Conservation (phyloP, 2,888 invertebrate species). For the Thereva nobilitata region DNA sequence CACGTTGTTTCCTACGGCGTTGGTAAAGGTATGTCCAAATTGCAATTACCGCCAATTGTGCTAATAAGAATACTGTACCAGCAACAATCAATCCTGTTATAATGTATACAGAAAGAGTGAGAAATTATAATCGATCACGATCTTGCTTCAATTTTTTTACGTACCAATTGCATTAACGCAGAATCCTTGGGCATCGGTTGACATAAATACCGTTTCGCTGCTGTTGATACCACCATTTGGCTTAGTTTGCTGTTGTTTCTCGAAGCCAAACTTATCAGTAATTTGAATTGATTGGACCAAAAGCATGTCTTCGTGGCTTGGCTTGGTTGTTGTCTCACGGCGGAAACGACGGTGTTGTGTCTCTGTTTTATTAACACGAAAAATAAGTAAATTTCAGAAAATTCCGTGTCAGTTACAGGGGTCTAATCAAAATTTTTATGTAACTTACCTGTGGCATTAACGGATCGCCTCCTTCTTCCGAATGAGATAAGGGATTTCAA, state of each 20-base stretch:
- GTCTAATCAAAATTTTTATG: background rate
- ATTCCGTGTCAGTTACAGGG: background rate
- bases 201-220: slow-evolving; percentile 73
- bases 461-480: slow-evolving; percentile 78
- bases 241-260: slow-evolving; percentile 66
- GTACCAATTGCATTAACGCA: slow-evolving; percentile 59
- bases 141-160: slow-evolving; percentile 39
- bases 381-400: slow-evolving; percentile 16
- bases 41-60: slow-evolving; percentile 83
- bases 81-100: slow-evolving; percentile 77
- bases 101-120: background rate
- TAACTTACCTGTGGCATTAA: slow-evolving; percentile 56
- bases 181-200: slow-evolving; percentile 62
- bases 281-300: slow-evolving; percentile 90
- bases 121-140: background rate
- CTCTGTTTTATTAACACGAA: slow-evolving; percentile 15
- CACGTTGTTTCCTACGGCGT: slow-evolving; percentile 65
- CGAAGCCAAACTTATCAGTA: slow-evolving; percentile 89
- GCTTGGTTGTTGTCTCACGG: slow-evolving; percentile 53
- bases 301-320: slow-evolving; percentile 76
- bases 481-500: slow-evolving; percentile 80
- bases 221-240: slow-evolving; percentile 57
- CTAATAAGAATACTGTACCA: slow-evolving; percentile 81
- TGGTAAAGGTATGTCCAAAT: slow-evolving; percentile 90
- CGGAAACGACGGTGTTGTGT: slow-evolving; percentile 43